phyloP scores from a whole-genome alignment of 2,888 invertebrate species.

The Gastracanthus pulcherrimus region DNA sequence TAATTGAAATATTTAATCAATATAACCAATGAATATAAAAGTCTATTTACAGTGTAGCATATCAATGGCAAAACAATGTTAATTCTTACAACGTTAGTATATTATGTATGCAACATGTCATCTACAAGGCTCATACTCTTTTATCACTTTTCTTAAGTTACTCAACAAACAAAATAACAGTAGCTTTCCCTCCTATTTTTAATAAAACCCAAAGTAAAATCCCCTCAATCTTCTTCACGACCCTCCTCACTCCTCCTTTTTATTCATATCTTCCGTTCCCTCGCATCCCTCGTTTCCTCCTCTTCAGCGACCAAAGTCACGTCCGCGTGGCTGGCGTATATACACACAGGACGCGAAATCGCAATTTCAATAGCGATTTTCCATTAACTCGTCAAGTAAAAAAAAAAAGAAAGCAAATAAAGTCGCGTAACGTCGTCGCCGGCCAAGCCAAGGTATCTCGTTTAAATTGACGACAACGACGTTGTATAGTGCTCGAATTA shows the following conservation, averaged over 20 bases:
- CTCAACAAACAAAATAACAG: too few relatives aligned
- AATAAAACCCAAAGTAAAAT: background rate
- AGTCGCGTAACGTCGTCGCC: slow-evolving; percentile 56
- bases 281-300: background rate
- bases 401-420: background rate
- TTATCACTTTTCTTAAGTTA: too few relatives aligned
- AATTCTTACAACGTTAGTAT: too few relatives aligned
- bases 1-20: too few relatives aligned
- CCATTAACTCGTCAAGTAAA: background rate
- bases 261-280: background rate
- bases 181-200: background rate
- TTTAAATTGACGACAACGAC: slow-evolving; percentile 64
- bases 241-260: background rate
- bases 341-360: background rate
- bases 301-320: background rate
- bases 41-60: too few relatives aligned
- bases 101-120: too few relatives aligned
- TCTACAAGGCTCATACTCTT: too few relatives aligned
- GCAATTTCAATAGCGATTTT: background rate
- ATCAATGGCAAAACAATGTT: too few relatives aligned
- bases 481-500: background rate
- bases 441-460: slow-evolving; percentile 65
- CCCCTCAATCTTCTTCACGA: background rate
- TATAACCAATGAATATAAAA: too few relatives aligned
- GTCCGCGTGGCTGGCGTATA: background rate